Evolutionary conservation across 2,113 vertebrate genomes (phyloP).

Genomic region (Cisticola juncidis): DNA sequence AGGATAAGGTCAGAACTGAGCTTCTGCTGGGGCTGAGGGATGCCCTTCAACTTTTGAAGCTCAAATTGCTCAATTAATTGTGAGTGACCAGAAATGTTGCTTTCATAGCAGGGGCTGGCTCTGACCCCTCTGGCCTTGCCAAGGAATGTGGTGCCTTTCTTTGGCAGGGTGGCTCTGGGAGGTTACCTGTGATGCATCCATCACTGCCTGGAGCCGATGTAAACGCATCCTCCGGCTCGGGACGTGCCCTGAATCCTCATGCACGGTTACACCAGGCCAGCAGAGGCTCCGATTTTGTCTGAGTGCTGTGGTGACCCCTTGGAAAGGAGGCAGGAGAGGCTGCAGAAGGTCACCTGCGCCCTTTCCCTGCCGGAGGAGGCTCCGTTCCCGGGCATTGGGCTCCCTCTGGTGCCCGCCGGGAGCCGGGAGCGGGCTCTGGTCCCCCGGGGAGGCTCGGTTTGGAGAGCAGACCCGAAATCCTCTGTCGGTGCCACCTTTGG

Average conservation of each 20-base stretch:
- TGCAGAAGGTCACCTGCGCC: fast-evolving
- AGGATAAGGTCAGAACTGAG: neutral
- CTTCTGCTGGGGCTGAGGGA: neutral
- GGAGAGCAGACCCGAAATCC: fast-evolving
- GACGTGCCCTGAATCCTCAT: fast-evolving
- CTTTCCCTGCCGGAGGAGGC: neutral
- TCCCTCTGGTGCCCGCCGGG: neutral
- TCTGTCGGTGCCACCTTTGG: fast-evolving
- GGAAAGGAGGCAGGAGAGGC: neutral
- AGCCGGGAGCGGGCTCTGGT: neutral
- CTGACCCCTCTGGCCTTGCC: neutral
- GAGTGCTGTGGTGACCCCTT: fast-evolving
- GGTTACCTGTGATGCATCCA: neutral
- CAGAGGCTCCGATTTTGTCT: fast-evolving
- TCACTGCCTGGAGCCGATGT: neutral
- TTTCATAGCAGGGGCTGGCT: neutral
- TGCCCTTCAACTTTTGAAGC: neutral
- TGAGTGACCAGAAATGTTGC: neutral
- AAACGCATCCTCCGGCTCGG: fast-evolving
- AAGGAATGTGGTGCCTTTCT: neutral
- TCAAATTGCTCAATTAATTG: neutral
- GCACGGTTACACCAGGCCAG: neutral
- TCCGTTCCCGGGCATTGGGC: neutral
- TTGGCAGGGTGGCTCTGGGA: neutral
- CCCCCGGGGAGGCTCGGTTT: fast-evolving